A percentile compares a stretch with the other conserved stretches of the same genome.
phyloP scores from a whole-genome alignment of 2,113 vertebrate species.

The Ciconia maguari region DNA sequence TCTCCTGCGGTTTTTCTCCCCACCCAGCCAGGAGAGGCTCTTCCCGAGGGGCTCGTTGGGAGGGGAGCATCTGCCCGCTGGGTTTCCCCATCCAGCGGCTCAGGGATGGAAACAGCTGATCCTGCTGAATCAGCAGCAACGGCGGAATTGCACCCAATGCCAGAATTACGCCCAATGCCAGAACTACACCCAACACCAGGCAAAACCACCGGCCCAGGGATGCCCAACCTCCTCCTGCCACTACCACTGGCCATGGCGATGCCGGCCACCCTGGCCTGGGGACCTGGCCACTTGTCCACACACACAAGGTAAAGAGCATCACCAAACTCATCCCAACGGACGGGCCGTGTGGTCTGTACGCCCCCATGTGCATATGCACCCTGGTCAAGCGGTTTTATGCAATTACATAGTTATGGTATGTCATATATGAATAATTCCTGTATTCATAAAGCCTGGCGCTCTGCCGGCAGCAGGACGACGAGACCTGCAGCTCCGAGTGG shows the following conservation, averaged over 20 bases:
- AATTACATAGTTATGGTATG: neutral
- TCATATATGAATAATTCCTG: neutral
- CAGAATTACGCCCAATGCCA: neutral
- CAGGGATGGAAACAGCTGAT: neutral
- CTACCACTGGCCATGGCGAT: neutral
- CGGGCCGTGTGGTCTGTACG: neutral
- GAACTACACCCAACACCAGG: neutral
- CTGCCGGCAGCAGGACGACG: neutral
- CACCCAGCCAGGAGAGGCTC: neutral
- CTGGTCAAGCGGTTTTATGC: neutral
- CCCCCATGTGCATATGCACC: neutral
- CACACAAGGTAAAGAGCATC: neutral
- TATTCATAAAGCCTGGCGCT: neutral
- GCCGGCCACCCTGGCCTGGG: neutral
- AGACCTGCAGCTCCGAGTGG: neutral
- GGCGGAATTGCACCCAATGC: neutral
- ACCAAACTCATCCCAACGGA: neutral
- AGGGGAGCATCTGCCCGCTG: neutral
- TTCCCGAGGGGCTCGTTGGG: neutral
- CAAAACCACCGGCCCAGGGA: neutral
- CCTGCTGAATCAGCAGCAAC: neutral
- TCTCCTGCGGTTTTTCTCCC: neutral
- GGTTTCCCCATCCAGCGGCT: fast-evolving
- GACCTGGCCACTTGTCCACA: fast-evolving
- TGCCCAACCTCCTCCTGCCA: neutral